Evolutionary conservation across 2,797 vertebrate genomes (phyloP).

Genomic region (Valencia hispanica): DNA sequence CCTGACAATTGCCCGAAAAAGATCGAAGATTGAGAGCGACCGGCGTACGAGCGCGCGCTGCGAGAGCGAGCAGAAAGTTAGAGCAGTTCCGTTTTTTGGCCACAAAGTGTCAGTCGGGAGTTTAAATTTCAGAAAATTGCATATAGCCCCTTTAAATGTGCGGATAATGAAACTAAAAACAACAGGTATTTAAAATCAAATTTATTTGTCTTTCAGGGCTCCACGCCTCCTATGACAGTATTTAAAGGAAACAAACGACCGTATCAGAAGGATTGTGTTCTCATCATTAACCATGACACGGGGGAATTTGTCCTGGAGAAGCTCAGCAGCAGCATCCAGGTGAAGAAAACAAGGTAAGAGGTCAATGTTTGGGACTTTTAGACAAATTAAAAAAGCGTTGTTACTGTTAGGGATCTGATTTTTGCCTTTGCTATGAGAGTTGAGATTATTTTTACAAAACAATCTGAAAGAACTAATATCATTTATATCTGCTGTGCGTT

Average conservation of each 20-base stretch:
- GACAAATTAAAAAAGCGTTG: neutral
- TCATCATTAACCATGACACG: constrained; percentile 98
- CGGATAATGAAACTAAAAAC: neutral
- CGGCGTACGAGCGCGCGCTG: too few relatives aligned
- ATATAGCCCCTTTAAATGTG: too few relatives aligned
- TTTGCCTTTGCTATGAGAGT: too few relatives aligned
- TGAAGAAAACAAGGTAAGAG: constrained; percentile 96
- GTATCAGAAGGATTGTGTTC: constrained; percentile 98
- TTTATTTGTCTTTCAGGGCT: constrained; percentile 81
- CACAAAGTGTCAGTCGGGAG: too few relatives aligned
- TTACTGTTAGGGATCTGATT: too few relatives aligned
- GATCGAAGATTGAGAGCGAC: too few relatives aligned
- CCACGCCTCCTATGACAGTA: constrained; percentile 97
- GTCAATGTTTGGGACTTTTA: neutral
- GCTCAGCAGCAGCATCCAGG: constrained; percentile 98
- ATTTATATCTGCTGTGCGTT: neutral
- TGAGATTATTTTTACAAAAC: too few relatives aligned
- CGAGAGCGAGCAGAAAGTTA: too few relatives aligned
- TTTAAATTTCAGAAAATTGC: too few relatives aligned
- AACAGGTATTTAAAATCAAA: neutral
- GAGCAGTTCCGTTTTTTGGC: too few relatives aligned
- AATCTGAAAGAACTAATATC: neutral
- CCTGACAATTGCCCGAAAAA: too few relatives aligned
- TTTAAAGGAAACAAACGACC: constrained; percentile 99
- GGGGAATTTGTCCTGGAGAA: constrained; percentile 98